phyloP scores from a whole-genome alignment of 2,888 invertebrate species.

The Dynastes tityus region DNA sequence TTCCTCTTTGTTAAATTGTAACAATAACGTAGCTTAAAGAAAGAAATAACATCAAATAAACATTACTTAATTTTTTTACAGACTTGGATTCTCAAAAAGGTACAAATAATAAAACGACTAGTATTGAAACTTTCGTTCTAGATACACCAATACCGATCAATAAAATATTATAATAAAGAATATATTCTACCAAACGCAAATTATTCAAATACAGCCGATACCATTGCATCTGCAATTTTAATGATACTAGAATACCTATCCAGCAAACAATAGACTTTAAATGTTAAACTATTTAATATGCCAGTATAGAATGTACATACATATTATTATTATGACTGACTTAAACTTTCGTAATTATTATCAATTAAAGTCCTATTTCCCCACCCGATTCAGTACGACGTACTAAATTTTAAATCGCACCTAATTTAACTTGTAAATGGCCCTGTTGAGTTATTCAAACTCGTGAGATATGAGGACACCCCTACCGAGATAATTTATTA shows the following conservation, averaged over 20 bases:
- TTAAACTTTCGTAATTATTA: slow-evolving; percentile 61
- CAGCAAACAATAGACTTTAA: slow-evolving; percentile 4
- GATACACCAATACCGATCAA: too few relatives aligned
- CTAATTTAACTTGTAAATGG: slow-evolving; percentile 66
- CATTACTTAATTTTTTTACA: too few relatives aligned
- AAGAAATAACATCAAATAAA: too few relatives aligned
- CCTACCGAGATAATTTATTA: slow-evolving; percentile 64
- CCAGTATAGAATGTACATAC: slow-evolving; percentile 29
- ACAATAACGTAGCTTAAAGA: too few relatives aligned
- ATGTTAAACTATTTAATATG: slow-evolving; percentile 39
- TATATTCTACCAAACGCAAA: too few relatives aligned
- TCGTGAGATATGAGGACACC: slow-evolving; percentile 62
- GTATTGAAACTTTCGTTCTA: too few relatives aligned
- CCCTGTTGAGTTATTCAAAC: slow-evolving; percentile 63
- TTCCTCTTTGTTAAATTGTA: too few relatives aligned
- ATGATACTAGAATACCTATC: slow-evolving; percentile 1
- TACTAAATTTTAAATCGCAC: slow-evolving; percentile 61
- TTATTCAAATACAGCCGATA: too few relatives aligned
- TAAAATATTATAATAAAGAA: too few relatives aligned
- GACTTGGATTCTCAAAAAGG: too few relatives aligned
- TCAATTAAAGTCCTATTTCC: slow-evolving; percentile 61
- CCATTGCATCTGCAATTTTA: slow-evolving; percentile 20
- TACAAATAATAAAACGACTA: too few relatives aligned
- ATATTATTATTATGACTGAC: slow-evolving; percentile 36
- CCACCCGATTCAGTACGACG: slow-evolving; percentile 33